Evolutionary conservation across 1,140 invertebrate species (phyloP).

Genomic region (Sitophilus oryzae): DNA sequence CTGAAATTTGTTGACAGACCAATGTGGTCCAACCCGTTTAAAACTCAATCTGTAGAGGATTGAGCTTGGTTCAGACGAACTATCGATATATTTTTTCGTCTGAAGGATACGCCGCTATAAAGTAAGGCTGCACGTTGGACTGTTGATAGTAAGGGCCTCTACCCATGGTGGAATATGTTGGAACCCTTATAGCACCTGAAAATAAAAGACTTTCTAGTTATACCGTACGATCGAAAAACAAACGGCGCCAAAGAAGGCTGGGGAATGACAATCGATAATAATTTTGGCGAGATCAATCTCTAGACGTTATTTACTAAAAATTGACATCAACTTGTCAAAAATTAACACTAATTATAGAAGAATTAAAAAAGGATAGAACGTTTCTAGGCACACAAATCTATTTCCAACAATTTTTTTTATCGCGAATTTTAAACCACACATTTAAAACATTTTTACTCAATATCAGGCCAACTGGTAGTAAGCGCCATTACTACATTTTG

Average conservation of each 20-base stretch:
- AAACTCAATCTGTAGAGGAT: background rate
- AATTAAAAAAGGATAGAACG: too few relatives aligned
- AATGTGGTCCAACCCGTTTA: slow-evolving; percentile 15
- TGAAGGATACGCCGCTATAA: slow-evolving; percentile 35
- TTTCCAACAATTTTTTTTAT: background rate
- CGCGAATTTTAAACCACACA: too few relatives aligned
- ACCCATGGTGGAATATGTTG: slow-evolving; percentile 45
- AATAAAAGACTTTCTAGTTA: background rate
- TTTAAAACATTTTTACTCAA: too few relatives aligned
- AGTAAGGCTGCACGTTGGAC: slow-evolving; percentile 32
- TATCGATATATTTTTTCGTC: slow-evolving; percentile 44
- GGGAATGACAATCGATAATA: too few relatives aligned
- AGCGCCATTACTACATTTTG: too few relatives aligned
- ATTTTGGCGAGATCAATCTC: too few relatives aligned
- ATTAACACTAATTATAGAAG: too few relatives aligned
- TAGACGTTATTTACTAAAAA: too few relatives aligned
- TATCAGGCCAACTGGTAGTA: too few relatives aligned
- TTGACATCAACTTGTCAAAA: too few relatives aligned
- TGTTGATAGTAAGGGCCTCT: slow-evolving; percentile 43
- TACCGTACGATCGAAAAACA: background rate
- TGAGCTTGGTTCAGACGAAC: background rate
- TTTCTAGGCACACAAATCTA: slow-evolving; percentile 4
- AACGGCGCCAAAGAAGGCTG: too few relatives aligned
- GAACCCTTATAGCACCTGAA: slow-evolving; percentile 9
- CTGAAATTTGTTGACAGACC: slow-evolving; percentile 1